phyloP scores from a whole-genome alignment of 2,888 invertebrate genomes.

The Macrophya annulata region DNA sequence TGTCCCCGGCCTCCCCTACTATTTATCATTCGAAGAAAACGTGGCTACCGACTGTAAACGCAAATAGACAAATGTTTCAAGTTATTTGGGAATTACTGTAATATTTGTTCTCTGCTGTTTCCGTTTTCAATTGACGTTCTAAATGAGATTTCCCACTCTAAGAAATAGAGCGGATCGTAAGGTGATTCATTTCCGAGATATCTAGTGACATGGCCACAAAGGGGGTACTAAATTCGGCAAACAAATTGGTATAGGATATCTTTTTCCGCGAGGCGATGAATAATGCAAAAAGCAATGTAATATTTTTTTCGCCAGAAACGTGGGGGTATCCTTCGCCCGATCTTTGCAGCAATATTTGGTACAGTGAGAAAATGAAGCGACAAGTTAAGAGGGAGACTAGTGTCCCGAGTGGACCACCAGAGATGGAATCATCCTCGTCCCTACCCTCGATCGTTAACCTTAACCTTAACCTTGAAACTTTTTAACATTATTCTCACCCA shows the following conservation, averaged over 20 bases:
- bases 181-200: slow-evolving; percentile 2
- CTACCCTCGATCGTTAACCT: slow-evolving; percentile 38
- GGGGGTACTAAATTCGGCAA: slow-evolving; percentile 43
- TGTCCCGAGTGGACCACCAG: slow-evolving; percentile 52
- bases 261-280: slow-evolving; percentile 38
- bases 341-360: slow-evolving; percentile 43
- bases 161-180: neutral
- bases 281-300: slow-evolving; percentile 49
- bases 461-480: slow-evolving; percentile 52
- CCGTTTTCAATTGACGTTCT: neutral
- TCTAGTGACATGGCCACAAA: slow-evolving; percentile 12
- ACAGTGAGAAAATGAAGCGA: slow-evolving; percentile 32
- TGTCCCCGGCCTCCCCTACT: no score
- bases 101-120: neutral
- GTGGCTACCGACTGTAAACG: neutral
- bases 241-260: slow-evolving; percentile 26
- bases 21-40: slow-evolving; percentile 2
- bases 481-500: slow-evolving; percentile 70
- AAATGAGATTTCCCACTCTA: neutral
- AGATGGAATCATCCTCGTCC: slow-evolving; percentile 34
- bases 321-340: slow-evolving; percentile 8
- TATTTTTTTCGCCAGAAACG: slow-evolving; percentile 46
- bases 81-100: neutral
- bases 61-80: neutral
- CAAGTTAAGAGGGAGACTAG: slow-evolving; percentile 34